A percentile compares a stretch with the other conserved stretches of the same genome.
Evolutionary conservation across 1,140 invertebrate genomes (phyloP).

Genomic region (Drosophila funebris): DNA sequence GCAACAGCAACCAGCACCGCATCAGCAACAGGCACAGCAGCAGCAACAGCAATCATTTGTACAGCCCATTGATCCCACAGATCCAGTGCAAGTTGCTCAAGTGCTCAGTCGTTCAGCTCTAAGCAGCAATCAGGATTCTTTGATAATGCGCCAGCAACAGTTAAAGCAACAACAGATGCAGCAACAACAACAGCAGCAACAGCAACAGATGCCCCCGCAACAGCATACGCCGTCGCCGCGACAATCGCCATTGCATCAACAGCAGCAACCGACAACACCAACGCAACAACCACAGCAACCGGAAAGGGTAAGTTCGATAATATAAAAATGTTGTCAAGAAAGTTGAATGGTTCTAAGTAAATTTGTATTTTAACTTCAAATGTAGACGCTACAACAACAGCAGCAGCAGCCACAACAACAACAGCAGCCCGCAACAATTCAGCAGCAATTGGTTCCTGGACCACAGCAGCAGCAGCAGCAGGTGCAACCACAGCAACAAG

Average conservation of each 20-base stretch:
- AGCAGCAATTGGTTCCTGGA: conserved; percentile 21
- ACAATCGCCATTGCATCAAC: conserved; percentile 41
- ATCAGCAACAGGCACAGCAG: conserved; percentile 51
- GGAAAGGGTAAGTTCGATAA: conserved; percentile 6
- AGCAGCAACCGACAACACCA: conserved; percentile 40
- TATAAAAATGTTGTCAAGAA: neutral
- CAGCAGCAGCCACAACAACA: conserved; percentile 43
- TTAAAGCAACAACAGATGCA: conserved; percentile 73
- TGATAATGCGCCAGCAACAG: conserved; percentile 80
- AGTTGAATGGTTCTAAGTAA: too few species aligned
- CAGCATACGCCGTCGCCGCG: conserved; percentile 47
- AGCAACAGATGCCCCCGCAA: conserved; percentile 49
- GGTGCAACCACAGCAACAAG: conserved; percentile 66
- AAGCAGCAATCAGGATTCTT: conserved; percentile 76
- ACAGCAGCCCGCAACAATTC: conserved; percentile 41
- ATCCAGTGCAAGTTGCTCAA: conserved; percentile 79
- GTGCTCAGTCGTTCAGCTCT: conserved; percentile 73
- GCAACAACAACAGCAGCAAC: conserved; percentile 56
- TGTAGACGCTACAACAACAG: conserved; percentile 38
- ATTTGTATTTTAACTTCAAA: neutral
- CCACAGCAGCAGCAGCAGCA: conserved; percentile 57
- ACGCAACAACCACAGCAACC: conserved; percentile 34
- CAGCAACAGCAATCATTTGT: conserved; percentile 63
- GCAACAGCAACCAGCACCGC: conserved; percentile 46
- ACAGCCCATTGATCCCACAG: conserved; percentile 76